Evolutionary conservation across 2,113 vertebrate genomes (phyloP).

Genomic region (Struthio camelus): DNA sequence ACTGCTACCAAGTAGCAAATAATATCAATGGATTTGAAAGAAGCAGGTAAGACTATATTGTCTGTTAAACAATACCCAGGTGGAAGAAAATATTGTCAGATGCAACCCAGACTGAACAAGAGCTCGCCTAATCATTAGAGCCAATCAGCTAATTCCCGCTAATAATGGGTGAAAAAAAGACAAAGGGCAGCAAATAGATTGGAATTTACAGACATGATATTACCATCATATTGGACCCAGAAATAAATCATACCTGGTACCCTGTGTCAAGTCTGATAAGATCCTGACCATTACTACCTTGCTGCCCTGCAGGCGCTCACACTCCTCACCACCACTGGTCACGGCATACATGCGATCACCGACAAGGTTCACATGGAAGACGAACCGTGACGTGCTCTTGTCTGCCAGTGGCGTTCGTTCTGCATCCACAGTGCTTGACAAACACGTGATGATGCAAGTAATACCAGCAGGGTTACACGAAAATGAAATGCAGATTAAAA

Average conservation of each 20-base stretch:
- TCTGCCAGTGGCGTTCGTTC: too few species aligned
- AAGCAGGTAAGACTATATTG: neutral
- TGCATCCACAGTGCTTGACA: neutral
- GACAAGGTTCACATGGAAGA: neutral
- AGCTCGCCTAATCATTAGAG: neutral
- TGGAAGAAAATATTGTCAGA: neutral
- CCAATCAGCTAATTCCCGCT: neutral
- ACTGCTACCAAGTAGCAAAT: conserved; percentile 34
- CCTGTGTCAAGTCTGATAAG: neutral
- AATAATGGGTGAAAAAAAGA: neutral
- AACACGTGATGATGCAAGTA: rapidly evolving
- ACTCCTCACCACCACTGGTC: neutral
- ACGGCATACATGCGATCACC: neutral
- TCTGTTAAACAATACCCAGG: neutral
- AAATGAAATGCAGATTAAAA: neutral
- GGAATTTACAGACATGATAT: neutral
- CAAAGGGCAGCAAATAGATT: neutral
- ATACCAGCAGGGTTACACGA: neutral
- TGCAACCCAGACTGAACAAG: neutral
- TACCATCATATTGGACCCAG: neutral
- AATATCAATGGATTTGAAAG: neutral
- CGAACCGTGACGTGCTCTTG: neutral
- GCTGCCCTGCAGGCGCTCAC: neutral
- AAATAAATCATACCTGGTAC: neutral
- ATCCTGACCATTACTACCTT: neutral